Evolutionary conservation across 2,113 vertebrate genomes (phyloP).

Genomic region (Prunella himalayana): DNA sequence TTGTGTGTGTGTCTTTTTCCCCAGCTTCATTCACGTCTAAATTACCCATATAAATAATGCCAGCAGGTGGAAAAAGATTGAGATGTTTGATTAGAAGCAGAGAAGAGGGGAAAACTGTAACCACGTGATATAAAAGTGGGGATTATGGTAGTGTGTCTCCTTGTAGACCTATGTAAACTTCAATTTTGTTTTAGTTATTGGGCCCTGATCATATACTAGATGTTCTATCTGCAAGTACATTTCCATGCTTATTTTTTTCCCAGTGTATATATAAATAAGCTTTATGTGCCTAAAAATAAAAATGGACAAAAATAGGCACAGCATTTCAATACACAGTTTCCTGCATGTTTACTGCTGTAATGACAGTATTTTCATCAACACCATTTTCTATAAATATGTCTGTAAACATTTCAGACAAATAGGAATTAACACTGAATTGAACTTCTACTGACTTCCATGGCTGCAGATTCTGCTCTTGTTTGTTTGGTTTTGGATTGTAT

Average conservation of each 20-base stretch:
- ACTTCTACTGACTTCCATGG: not conserved
- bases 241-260: not conserved
- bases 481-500: not conserved
- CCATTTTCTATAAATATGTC: not conserved
- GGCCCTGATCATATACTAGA: not conserved
- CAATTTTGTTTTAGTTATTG: not conserved
- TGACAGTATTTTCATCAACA: not conserved
- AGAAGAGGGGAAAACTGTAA: not conserved
- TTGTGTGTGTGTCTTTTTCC: not conserved
- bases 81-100: not conserved
- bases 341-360: not conserved
- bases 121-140: not conserved
- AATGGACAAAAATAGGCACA: not conserved
- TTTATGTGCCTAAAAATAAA: not conserved
- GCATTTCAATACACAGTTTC: not conserved
- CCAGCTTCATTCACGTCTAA: not conserved
- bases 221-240: not conserved
- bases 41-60: not conserved
- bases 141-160: rapidly evolving
- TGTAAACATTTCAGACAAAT: not conserved
- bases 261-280: not conserved
- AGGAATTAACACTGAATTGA: not conserved
- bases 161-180: not conserved
- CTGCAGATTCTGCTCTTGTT: not conserved
- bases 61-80: not conserved